Conservation (phyloP, 2,888 invertebrate genomes). For the Sarcophaga variegata region DNA sequence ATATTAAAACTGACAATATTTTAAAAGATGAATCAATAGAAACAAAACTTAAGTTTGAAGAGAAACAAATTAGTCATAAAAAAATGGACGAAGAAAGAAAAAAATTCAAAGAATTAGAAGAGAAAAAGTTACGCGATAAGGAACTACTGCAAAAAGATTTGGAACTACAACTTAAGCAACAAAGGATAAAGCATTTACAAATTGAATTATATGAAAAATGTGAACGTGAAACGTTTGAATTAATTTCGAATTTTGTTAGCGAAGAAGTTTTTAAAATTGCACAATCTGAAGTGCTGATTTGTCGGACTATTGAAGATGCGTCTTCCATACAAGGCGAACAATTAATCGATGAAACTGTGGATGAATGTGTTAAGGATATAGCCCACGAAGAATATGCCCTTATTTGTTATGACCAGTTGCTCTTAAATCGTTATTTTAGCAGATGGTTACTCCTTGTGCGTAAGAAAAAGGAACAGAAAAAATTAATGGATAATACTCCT, state of each 20-base stretch:
- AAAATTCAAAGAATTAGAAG: conserved; percentile 63
- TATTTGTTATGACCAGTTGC: conserved; percentile 75
- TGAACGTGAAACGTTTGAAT: conserved; percentile 15
- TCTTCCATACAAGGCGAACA: conserved; percentile 28
- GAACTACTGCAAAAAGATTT: conserved; percentile 44
- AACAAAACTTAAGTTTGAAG: conserved; percentile 34
- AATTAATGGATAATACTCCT: conserved; percentile 83
- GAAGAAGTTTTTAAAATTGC: conserved; percentile 58
- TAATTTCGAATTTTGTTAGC: conserved; percentile 44
- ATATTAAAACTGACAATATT: neutral
- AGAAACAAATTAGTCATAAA: conserved; percentile 70
- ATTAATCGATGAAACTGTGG: conserved; percentile 69
- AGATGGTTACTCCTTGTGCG: conserved; percentile 82
- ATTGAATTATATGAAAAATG: conserved; percentile 33
- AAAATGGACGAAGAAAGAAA: conserved; percentile 71
- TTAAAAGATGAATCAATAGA: neutral
- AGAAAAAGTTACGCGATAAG: conserved; percentile 46
- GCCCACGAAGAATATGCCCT: conserved; percentile 78
- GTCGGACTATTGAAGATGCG: conserved; percentile 23
- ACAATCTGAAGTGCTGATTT: conserved; percentile 55
- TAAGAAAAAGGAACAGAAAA: conserved; percentile 82
- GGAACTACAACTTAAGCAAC: conserved; percentile 26
- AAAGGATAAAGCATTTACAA: conserved; percentile 39
- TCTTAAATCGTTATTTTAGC: conserved; percentile 80
- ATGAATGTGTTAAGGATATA: conserved; percentile 71